Conservation (phyloP, 2,888 invertebrate genomes). For the Eupithecia tripunctaria region DNA sequence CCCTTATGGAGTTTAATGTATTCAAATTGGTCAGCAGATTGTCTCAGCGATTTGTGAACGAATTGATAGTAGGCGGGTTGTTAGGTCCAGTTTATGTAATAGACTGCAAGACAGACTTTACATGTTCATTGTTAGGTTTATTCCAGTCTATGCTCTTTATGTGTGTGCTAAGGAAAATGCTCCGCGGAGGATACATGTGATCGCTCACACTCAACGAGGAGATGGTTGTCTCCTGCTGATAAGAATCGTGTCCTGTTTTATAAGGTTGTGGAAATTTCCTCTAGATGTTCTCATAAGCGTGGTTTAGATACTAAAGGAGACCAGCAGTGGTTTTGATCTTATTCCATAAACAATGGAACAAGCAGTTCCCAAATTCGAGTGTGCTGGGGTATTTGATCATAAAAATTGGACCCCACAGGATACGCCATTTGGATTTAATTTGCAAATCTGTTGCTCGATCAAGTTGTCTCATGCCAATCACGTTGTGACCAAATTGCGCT, state of each 20-base stretch:
- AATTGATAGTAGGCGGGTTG: conserved; percentile 7
- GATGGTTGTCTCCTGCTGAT: conserved; percentile 24
- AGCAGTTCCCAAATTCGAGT: neutral
- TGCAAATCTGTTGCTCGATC: conserved; percentile 45
- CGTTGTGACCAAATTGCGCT: conserved; percentile 54
- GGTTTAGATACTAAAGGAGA: neutral
- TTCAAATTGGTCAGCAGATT: conserved; percentile 8
- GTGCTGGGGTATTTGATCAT: neutral
- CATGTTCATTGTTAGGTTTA: neutral
- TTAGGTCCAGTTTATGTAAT: conserved; percentile 3
- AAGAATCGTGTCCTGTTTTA: neutral
- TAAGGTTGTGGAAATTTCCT: neutral
- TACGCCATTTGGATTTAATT: conserved; percentile 46
- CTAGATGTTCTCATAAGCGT: neutral
- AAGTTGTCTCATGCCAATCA: conserved; percentile 52
- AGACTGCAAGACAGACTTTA: neutral
- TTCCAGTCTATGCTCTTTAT: neutral
- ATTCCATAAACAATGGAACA: neutral
- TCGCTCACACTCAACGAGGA: conserved; percentile 19
- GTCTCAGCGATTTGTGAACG: conserved; percentile 10
- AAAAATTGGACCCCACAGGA: conserved; percentile 37
- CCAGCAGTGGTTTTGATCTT: neutral
- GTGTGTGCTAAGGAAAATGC: neutral
- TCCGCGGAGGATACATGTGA: conserved; percentile 15
- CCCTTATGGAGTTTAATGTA: neutral